A percentile compares a stretch with the other conserved stretches of the same genome.
phyloP scores from a whole-genome alignment of 2,797 vertebrate species.

The Sebastiscus albofasciatus region DNA sequence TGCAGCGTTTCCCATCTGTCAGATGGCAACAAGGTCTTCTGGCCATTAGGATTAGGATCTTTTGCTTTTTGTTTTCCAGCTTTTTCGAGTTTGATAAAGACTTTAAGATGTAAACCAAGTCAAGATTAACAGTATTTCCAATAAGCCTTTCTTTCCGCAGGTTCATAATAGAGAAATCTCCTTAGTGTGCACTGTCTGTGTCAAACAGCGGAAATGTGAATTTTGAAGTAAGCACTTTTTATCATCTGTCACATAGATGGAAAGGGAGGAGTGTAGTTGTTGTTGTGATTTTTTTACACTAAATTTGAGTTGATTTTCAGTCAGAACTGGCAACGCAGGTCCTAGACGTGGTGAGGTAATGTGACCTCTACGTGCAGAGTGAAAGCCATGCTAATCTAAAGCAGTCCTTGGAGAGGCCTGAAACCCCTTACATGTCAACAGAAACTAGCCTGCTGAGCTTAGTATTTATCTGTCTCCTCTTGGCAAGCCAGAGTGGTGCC shows the following conservation, averaged over 20 bases:
- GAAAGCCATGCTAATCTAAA: slow-evolving; percentile 74
- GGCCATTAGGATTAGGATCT: slow-evolving; percentile 38
- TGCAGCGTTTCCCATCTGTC: slow-evolving; percentile 16
- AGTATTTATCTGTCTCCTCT: slow-evolving; percentile 70
- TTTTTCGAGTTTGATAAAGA: slow-evolving; percentile 49
- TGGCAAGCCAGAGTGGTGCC: slow-evolving; percentile 70
- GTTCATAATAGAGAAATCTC: background rate
- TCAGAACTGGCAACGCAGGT: slow-evolving; percentile 17
- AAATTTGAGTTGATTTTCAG: slow-evolving; percentile 33
- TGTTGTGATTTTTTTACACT: background rate
- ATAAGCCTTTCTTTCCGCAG: background rate
- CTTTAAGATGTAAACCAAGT: slow-evolving; percentile 34
- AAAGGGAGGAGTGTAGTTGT: background rate
- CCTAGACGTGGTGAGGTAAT: slow-evolving; percentile 53
- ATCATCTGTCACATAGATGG: background rate
- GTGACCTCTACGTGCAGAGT: slow-evolving; percentile 64
- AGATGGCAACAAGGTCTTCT: slow-evolving; percentile 36
- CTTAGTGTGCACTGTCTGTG: background rate
- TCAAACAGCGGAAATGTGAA: background rate
- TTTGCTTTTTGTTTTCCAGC: slow-evolving; percentile 33
- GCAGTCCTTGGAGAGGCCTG: slow-evolving; percentile 62
- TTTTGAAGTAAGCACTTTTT: background rate
- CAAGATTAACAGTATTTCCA: slow-evolving; percentile 24
- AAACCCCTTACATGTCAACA: slow-evolving; percentile 76
- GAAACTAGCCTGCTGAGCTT: slow-evolving; percentile 67